A percentile compares a stretch with the other conserved stretches of the same genome.
Conservation (phyloP, 2,113 vertebrate species). For the Chaetops frenatus region DNA sequence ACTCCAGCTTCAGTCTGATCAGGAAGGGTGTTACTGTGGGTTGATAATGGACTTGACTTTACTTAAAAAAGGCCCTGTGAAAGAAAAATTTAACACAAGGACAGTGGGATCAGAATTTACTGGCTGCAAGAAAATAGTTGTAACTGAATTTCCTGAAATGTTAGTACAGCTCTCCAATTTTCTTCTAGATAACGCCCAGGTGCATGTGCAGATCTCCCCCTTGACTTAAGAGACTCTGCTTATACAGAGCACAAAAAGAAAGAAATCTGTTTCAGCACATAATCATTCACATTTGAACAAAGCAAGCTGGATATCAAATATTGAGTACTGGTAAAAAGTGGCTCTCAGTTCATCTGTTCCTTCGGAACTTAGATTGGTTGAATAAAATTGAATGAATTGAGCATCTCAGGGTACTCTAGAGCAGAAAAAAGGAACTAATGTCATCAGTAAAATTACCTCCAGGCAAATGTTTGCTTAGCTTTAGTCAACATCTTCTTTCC, state of each 20-base stretch:
- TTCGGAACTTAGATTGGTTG: neutral
- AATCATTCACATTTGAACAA: neutral
- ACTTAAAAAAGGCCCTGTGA: neutral
- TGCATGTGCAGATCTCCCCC: neutral
- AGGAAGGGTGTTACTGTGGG: neutral
- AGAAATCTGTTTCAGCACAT: neutral
- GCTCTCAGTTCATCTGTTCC: neutral
- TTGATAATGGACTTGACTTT: neutral
- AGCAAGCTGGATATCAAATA: neutral
- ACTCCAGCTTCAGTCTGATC: neutral
- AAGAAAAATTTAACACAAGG: neutral
- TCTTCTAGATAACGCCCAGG: neutral
- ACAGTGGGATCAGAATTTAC: neutral
- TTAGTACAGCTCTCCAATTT: neutral
- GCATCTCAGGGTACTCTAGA: neutral
- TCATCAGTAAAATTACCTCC: neutral
- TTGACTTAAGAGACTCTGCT: neutral
- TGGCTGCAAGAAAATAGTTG: neutral
- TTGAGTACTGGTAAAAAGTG: neutral
- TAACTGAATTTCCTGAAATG: neutral
- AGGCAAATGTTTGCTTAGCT: neutral
- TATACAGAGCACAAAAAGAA: neutral
- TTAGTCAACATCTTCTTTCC: neutral
- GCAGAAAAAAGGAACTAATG: neutral
- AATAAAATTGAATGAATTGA: neutral